Percentiles rank a stretch among this genome's conserved stretches.
Conservation (phyloP, 2,113 vertebrate genomes). For the Pteruthius melanotis region DNA sequence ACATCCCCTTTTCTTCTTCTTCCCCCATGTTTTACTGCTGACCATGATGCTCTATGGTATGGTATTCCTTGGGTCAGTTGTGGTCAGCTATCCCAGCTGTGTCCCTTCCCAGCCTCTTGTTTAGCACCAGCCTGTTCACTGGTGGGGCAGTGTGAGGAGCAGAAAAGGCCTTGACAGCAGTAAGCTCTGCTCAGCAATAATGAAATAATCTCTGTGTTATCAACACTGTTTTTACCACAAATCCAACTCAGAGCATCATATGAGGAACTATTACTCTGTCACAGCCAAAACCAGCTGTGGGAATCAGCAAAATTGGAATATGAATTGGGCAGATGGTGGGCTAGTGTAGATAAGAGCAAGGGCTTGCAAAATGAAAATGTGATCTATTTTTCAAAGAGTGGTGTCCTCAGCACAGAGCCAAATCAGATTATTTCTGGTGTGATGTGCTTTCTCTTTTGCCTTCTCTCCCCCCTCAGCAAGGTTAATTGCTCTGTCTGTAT, state of each 20-base stretch:
- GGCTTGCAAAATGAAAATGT: neutral
- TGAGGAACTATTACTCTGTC: neutral
- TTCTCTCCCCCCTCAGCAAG: neutral
- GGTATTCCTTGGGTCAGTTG: neutral
- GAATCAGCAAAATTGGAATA: neutral
- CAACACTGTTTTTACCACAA: neutral
- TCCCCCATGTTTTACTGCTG: neutral
- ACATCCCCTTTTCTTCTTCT: neutral
- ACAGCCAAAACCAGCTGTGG: neutral
- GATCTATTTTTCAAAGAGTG: neutral
- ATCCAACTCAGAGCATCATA: neutral
- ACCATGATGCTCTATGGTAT: neutral
- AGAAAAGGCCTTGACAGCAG: neutral
- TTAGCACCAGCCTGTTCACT: neutral
- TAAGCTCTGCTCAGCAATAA: neutral
- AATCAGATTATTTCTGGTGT: neutral
- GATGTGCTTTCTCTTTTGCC: neutral
- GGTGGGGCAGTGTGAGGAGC: neutral
- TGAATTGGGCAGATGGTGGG: neutral
- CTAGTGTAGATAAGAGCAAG: neutral
- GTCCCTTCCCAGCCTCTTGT: neutral
- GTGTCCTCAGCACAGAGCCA: neutral
- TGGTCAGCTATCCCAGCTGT: neutral
- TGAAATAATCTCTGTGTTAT: neutral
- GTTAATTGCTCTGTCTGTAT: neutral